A percentile compares a stretch with the other conserved stretches of the same genome.
Conservation (phyloP, 2,888 invertebrate species). For the Erannis defoliaria region DNA sequence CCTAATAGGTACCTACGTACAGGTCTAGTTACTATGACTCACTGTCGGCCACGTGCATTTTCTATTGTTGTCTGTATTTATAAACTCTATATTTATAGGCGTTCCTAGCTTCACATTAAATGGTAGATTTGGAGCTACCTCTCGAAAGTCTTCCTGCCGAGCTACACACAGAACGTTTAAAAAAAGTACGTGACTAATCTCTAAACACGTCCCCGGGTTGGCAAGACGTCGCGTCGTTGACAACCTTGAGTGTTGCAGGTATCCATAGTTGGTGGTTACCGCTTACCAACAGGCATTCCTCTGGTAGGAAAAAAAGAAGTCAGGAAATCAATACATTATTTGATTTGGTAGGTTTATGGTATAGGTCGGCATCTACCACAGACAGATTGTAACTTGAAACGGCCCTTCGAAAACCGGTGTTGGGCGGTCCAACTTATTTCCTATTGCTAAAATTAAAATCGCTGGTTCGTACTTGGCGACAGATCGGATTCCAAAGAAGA, state of each 20-base stretch:
- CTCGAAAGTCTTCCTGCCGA: too few relatives aligned
- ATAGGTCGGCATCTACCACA: background rate
- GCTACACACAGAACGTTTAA: too few relatives aligned
- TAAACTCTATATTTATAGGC: background rate
- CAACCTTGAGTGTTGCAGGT: too few relatives aligned
- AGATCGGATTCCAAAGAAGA: conserved; percentile 41
- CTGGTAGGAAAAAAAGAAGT: too few relatives aligned
- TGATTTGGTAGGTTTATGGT: too few relatives aligned
- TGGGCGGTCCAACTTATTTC: conserved; percentile 23
- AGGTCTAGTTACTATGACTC: conserved; percentile 29
- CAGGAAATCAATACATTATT: too few relatives aligned
- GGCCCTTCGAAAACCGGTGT: conserved; percentile 16
- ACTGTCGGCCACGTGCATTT: conserved; percentile 35
- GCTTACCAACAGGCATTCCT: too few relatives aligned
- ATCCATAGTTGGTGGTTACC: too few relatives aligned
- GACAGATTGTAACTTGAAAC: background rate
- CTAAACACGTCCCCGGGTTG: too few relatives aligned
- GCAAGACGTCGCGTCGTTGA: too few relatives aligned
- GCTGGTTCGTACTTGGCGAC: conserved; percentile 25
- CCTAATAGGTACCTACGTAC: background rate
- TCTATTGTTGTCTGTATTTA: conserved; percentile 20
- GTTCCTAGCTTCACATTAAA: background rate
- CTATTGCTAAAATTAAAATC: conserved; percentile 38
- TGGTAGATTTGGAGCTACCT: too few relatives aligned
- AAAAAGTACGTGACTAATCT: too few relatives aligned